Conservation (phyloP, 2,888 invertebrate species). For the Scaptomyza caliginosa region DNA sequence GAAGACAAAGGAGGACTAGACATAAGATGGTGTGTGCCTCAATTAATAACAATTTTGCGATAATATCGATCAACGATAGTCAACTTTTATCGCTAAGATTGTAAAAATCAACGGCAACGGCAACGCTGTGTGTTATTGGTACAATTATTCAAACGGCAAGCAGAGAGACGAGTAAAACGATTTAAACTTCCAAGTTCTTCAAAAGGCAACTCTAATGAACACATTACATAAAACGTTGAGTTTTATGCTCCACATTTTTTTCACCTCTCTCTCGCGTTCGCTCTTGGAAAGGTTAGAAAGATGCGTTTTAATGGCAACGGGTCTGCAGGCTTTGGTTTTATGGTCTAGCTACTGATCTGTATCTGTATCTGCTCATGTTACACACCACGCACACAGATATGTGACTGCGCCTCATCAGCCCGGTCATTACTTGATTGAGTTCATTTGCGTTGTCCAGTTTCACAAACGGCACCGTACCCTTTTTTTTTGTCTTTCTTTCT, state of each 20-base stretch:
- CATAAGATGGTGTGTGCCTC: constrained; percentile 15
- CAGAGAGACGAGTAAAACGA: constrained; percentile 11
- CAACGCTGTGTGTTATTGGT: constrained; percentile 73
- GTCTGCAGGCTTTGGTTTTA: constrained; percentile 59
- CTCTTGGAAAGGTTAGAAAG: constrained; percentile 66
- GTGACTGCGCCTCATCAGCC: constrained; percentile 64
- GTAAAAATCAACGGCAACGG: constrained; percentile 76
- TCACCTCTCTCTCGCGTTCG: constrained; percentile 6
- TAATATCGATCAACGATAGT: constrained; percentile 72
- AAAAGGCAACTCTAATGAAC: constrained; percentile 71
- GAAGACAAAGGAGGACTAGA: constrained; percentile 37
- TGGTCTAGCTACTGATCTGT: constrained; percentile 75
- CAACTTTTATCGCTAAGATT: constrained; percentile 71
- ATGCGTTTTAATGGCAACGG: constrained; percentile 65
- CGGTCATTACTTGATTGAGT: constrained; percentile 77
- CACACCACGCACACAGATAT: constrained; percentile 55
- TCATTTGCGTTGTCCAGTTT: constrained; percentile 61
- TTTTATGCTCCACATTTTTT: constrained; percentile 67
- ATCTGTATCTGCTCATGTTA: constrained; percentile 73
- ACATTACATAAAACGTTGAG: constrained; percentile 73
- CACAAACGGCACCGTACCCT: constrained; percentile 22
- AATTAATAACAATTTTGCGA: constrained; percentile 77
- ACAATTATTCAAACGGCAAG: constrained; percentile 61
- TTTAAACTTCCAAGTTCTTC: constrained; percentile 5
- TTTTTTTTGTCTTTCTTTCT: neutral